Evolutionary conservation across 2,888 invertebrate species (phyloP), one percentile per base, ranked within the genome.

Genomic region (Sicus ferrugineus): DNA sequence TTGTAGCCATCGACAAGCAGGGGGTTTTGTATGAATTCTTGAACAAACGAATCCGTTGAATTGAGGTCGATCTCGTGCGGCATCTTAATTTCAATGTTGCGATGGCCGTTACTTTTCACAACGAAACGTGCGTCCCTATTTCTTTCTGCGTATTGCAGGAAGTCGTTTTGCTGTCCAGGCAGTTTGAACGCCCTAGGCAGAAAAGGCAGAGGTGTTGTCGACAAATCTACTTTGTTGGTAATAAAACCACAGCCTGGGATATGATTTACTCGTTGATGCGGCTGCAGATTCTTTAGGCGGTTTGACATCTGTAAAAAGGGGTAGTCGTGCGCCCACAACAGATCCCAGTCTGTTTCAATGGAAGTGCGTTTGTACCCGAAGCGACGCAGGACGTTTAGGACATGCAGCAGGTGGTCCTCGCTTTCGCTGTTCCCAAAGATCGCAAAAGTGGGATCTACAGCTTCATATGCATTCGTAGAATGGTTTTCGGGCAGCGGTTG

Each of bases 321-420:
- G 82, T 95, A 97, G 78, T 96, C 95, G 83, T 97, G 96, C 0
- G 96, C 91, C 98, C 98, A 98, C 11, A 98, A 85, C 0, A 98
- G 87, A 81, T 92, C 90, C 96, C 97, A 98, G 4, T 90, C 87
- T 1, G 91, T 87, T 9, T 86, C 79, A 38, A 89, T 86, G 0
- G 84, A 83, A 0, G 87, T 88, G 73, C 89, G 88, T 68, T 88
- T 84, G 77, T 91, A 96, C 0, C 96, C 96, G 16, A 94, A 83
- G 73, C 92, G 87, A 9, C 92, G 87, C 72, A 98, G 87, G 1
- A 96, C 91, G 38, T 89, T 87, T 78, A 92, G 90, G 0, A 98
- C 93, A 84, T 98, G 96, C 54, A 89, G 88, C 69, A 82, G 82
- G 38, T 87, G 87, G 34, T 91, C 88, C 1, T 90, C 88, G n/a